Base-by-base conservation (phyloP, 2,113 vertebrate species). In the Perca fluviatilis region DNA sequence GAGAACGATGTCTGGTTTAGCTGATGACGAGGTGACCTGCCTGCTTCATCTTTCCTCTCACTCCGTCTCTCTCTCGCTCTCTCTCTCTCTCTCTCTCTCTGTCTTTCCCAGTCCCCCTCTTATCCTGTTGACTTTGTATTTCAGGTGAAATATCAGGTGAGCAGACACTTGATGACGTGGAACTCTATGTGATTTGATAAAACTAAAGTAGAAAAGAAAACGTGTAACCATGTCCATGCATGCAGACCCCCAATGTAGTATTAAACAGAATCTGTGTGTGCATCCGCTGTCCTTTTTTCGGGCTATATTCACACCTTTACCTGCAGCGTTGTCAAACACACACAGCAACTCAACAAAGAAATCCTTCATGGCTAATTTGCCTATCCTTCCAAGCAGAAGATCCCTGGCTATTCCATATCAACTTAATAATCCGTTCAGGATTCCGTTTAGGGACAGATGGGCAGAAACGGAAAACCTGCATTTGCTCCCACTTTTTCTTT, bases 1-100 rank as follows among this genome's bases (percentile, higher is more conserved):
- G 73, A 27, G 5, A 74, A 23, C 10, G 5, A 53, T 65, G 60
- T 77, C 47, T 76, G 56, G 6, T 71, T 86, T 58, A 69, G 53
- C 53, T 82, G 84, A 84, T 76, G 63, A 84, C n/a, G 79, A 81
- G 70, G 69, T 84, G 82, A 90, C 82, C 60, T 80, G 50, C 43
- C 64, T 54, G 62, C 51, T 80, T 43, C 60, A 23, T 85, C 82
- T 77, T 50, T 23, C 33, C 64, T 67, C 40, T 11, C 40, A 10
- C 51, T 33, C 16, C 49, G 51, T 53, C 27, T 67, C 21, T 8
- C 7, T 8, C 23, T 62, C 14, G 54, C 36, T 47, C 11, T 60
- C 10, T 19, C 49, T 51, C 12, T 58, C 27, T 33, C n/a, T 47
- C 23, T 46, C 18, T 60, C 18, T 65, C 18, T 15, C 7, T 8